A percentile compares a stretch with the other conserved stretches of the same genome.
Conservation (phyloP, 2,888 invertebrate species). For the Sarcophaga subvicina region DNA sequence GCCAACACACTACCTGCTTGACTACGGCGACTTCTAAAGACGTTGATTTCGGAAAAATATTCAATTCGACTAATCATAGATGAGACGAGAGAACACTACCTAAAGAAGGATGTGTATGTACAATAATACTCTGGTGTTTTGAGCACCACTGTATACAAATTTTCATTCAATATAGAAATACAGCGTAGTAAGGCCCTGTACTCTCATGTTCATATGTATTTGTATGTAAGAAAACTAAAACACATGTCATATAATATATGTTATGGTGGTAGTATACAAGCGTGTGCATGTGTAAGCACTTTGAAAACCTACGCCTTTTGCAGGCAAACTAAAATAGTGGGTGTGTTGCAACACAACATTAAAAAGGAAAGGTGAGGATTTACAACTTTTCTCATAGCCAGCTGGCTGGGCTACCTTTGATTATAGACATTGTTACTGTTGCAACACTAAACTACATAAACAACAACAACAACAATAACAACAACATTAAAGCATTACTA, state of each 20-base stretch:
- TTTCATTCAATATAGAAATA: too few species aligned
- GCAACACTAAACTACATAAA: not conserved
- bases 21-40: too few species aligned
- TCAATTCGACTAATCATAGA: too few species aligned
- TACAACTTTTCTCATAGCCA: slow-evolving; percentile 32
- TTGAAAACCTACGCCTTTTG: not conserved
- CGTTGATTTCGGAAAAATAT: too few species aligned
- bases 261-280: not conserved
- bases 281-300: not conserved
- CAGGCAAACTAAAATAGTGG: slow-evolving; percentile 33
- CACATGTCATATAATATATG: slow-evolving; percentile 30
- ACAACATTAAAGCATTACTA: slow-evolving; percentile 1
- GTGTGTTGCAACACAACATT: slow-evolving; percentile 45
- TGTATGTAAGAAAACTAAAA: slow-evolving; percentile 26
- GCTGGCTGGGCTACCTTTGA: not conserved
- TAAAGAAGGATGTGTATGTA: too few species aligned
- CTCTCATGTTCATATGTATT: too few species aligned
- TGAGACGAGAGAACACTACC: too few species aligned
- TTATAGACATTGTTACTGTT: slow-evolving; percentile 4
- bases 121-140: too few species aligned
- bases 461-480: not conserved
- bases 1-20: too few species aligned
- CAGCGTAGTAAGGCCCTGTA: too few species aligned
- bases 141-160: too few species aligned
- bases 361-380: slow-evolving; percentile 36